phyloP scores from a whole-genome alignment of 2,888 invertebrate species.

The Endotricha flammealis region DNA sequence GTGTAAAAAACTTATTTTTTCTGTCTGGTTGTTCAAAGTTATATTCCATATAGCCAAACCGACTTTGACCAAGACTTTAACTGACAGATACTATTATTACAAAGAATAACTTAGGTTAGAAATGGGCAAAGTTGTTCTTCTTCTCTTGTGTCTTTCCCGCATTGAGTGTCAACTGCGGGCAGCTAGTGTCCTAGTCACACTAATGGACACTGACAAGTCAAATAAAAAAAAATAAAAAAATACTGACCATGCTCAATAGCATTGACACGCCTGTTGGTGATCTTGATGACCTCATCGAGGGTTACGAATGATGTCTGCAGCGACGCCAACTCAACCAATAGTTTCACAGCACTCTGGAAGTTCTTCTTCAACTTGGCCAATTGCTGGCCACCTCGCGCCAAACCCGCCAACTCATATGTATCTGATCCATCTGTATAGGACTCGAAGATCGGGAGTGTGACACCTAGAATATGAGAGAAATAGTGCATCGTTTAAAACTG shows the following conservation, averaged over 20 bases:
- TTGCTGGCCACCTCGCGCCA: slow-evolving; percentile 98
- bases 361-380: slow-evolving; percentile 98
- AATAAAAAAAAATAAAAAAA: slow-evolving; percentile 1
- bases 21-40: no score
- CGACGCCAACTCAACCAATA: slow-evolving; percentile 97
- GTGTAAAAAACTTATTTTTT: no score
- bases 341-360: slow-evolving; percentile 96
- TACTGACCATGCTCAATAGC: slow-evolving; percentile 96
- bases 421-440: slow-evolving; percentile 96
- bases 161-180: no score
- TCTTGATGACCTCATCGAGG: slow-evolving; percentile 98
- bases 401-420: slow-evolving; percentile 96
- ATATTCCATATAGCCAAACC: no score
- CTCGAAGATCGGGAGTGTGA: slow-evolving; percentile 96
- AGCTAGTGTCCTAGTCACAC: no score
- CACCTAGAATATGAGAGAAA: slow-evolving; percentile 79
- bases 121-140: no score
- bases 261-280: slow-evolving; percentile 99
- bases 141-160: no score
- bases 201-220: no score
- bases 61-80: no score
- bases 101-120: no score
- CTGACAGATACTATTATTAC: no score
- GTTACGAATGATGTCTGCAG: slow-evolving; percentile 99
- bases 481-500: no score